Evolutionary conservation across 2,797 vertebrate species (phyloP).

Genomic region (Scarus forsteni): DNA sequence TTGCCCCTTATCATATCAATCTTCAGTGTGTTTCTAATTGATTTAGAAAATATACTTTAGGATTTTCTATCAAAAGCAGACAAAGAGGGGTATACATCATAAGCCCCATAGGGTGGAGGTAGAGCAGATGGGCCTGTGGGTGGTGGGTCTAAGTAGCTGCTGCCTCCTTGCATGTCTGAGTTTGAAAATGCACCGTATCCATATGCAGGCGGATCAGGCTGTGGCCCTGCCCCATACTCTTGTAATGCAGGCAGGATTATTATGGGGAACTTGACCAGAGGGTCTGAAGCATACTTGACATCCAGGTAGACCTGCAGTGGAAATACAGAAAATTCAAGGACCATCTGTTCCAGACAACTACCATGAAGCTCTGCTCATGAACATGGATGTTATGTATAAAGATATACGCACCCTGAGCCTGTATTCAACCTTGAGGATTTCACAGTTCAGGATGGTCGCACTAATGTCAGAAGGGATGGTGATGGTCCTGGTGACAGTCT

Average conservation of each 20-base stretch:
- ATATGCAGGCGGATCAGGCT: slow-evolving; percentile 1
- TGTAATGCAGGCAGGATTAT: slow-evolving; percentile 59
- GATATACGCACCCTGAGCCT: slow-evolving; percentile 85
- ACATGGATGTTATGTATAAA: background rate
- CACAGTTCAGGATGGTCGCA: slow-evolving; percentile 89
- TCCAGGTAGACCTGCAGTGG: slow-evolving; percentile 73
- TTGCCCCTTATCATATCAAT: no score
- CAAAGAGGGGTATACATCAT: no score
- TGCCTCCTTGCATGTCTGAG: background rate
- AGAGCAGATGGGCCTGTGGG: no score
- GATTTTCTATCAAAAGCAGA: no score
- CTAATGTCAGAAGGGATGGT: slow-evolving; percentile 84
- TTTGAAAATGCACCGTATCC: slow-evolving; percentile 29
- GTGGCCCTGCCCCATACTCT: background rate
- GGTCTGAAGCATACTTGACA: slow-evolving; percentile 71
- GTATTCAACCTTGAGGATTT: slow-evolving; percentile 89
- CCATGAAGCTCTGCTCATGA: background rate
- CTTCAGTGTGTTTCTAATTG: no score
- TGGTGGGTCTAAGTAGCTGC: no score
- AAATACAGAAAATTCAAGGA: background rate
- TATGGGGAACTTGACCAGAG: slow-evolving; percentile 74
- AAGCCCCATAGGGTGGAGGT: no score
- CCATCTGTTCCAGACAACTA: no score
- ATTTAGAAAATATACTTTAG: no score
- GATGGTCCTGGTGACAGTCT: slow-evolving; percentile 86